A percentile compares a stretch with the other conserved stretches of the same genome.
Evolutionary conservation across 2,113 vertebrate genomes (phyloP).

Genomic region (Sinocyclocheilus maitianheensis): DNA sequence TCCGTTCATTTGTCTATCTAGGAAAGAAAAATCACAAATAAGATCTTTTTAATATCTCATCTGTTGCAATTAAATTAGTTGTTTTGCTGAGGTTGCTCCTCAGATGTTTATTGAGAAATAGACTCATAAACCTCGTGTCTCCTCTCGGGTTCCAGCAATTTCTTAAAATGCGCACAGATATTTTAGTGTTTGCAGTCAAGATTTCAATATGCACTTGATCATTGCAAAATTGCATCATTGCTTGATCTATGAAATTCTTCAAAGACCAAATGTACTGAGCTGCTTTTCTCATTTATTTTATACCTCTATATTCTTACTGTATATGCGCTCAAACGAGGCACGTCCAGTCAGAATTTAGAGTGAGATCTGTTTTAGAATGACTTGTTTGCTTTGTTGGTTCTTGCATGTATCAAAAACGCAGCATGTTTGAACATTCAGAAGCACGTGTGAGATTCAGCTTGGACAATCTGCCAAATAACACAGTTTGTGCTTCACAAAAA

Average conservation of each 20-base stretch:
- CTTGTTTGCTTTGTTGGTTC: not conserved
- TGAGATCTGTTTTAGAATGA: not conserved
- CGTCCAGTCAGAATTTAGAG: not conserved
- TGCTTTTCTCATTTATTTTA: not conserved
- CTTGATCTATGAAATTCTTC: not conserved
- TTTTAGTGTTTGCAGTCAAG: not conserved
- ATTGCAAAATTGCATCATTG: too few relatives aligned
- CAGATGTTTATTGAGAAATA: not conserved
- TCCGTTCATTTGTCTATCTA: not conserved
- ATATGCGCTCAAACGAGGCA: not conserved
- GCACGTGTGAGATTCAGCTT: not conserved
- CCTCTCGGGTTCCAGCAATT: not conserved
- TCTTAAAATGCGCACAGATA: not conserved
- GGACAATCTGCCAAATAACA: not conserved
- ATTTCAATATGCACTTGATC: not conserved
- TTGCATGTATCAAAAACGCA: not conserved
- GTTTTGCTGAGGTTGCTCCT: not conserved
- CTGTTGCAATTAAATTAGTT: not conserved
- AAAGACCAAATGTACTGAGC: not conserved
- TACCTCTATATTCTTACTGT: not conserved
- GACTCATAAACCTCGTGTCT: not conserved
- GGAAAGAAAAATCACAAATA: not conserved
- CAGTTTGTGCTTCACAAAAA: too few relatives aligned
- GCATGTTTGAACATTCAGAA: not conserved
- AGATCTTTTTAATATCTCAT: not conserved